Evolutionary conservation across 2,113 vertebrate species (phyloP), one percentile per base, ranked within the genome.

Genomic region (Sceloporus undulatus): DNA sequence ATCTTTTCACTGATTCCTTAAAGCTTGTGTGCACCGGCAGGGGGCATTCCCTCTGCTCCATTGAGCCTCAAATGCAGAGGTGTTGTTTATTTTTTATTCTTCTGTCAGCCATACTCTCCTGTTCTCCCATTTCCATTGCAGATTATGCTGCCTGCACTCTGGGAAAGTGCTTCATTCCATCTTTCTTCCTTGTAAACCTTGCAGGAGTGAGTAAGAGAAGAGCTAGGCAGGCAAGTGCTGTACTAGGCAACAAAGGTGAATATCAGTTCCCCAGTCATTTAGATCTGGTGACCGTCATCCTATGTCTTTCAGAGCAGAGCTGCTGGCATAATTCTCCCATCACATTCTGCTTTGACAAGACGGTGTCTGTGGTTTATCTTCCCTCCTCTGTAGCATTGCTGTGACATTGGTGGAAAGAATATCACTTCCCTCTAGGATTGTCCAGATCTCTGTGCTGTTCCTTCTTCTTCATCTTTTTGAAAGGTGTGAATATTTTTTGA

Each of bases 201-300:
- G 27, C 16, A 79, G 18, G 68, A 56, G 9, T 21, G 70, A 88
- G 5, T 1, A 10, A 23, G 71, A 54, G 78, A 52, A 76, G 82
- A 19, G 1, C 0, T 7, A 16, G n/a, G 0, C 1, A 77, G 76
- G 18, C 4, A 85, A n/a, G 80, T 1, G 40, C 83, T 65, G 8
- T 25, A 10, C 62, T 34, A 14, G 34, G 75, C 85, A 52, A 38
- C 40, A 11, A 62, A 77, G 18, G 21, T 23, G 19, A 25, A 13
- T 3, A 25, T 6, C 79, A 79, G 25, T 23, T 71, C 68, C 88
- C 38, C 3, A 3, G 71, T 34, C 79, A 65, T 89, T 85, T 77
- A 59, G 79, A 77, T 78, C 85, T 84, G 82, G 85, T 82, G 84
- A 84, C 82, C 42, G 79, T 88, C 88, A 91, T 84, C 10, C 59